A percentile compares a stretch with the other conserved stretches of the same genome.
Conservation (phyloP, 2,797 vertebrate species). For the Pempheris klunzingeri region DNA sequence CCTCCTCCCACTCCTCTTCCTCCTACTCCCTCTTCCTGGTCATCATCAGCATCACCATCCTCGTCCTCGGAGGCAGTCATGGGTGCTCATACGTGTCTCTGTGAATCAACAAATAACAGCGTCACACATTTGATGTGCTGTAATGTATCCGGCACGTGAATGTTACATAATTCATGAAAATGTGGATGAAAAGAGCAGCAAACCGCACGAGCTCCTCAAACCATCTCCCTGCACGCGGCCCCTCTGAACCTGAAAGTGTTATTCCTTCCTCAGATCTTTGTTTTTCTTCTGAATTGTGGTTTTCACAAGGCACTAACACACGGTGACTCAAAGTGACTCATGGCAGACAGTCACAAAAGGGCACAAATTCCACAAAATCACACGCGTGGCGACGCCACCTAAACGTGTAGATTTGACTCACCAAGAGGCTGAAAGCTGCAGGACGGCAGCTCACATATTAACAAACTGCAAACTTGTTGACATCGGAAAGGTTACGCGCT, state of each 20-base stretch:
- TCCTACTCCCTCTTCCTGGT: slow-evolving; percentile 4
- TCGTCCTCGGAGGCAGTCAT: neutral
- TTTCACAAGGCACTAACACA: slow-evolving; percentile 30
- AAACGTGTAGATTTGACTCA: slow-evolving; percentile 44
- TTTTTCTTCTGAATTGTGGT: slow-evolving; percentile 27
- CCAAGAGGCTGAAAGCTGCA: slow-evolving; percentile 14
- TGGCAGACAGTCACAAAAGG: slow-evolving; percentile 35
- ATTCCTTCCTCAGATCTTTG: slow-evolving; percentile 26
- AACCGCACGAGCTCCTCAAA: neutral
- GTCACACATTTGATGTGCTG: neutral
- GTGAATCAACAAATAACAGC: slow-evolving; percentile 4
- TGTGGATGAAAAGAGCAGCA: slow-evolving; percentile 6
- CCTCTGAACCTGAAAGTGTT: slow-evolving; percentile 12
- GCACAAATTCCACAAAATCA: slow-evolving; percentile 29
- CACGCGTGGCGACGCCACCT: slow-evolving; percentile 4
- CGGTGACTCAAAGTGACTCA: slow-evolving; percentile 67
- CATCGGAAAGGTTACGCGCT: slow-evolving; percentile 52
- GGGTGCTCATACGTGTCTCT: slow-evolving; percentile 14
- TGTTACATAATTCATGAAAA: slow-evolving; percentile 27
- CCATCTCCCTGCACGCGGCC: neutral
- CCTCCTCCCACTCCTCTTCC: slow-evolving; percentile 32
- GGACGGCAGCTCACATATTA: slow-evolving; percentile 16
- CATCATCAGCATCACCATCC: slow-evolving; percentile 38
- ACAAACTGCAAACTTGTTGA: slow-evolving; percentile 66
- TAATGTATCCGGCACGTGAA: neutral